Base-by-base conservation (phyloP, 2,113 vertebrate species). In the Chaetorhynchus papuensis region DNA sequence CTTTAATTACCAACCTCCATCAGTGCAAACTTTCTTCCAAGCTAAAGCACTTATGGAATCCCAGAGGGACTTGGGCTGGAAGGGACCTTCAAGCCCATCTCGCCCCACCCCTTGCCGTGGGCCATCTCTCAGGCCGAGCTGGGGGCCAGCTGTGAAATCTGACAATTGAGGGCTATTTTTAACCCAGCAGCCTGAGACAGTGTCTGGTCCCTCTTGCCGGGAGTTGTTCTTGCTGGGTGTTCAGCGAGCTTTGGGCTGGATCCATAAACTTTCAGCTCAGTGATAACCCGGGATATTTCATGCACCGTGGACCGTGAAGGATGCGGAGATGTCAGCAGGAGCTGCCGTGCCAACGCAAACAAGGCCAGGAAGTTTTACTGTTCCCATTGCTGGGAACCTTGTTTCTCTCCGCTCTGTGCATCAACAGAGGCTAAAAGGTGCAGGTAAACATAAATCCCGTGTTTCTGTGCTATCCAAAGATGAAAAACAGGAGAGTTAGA, bases 251-350 rank as follows among this genome's bases (percentile, higher is more conserved):
- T 93, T 93, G 85, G 87, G 49, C 84, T 50, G 83, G 41, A 69
- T 91, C 89, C 77, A 64, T 86, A 7, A 90, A 28, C 54, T 65
- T 87, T 79, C 2, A 10, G 42, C 80, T 91, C 78, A 74, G 52
- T 45, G 94, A 95, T 95, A 95, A 94, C 90, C 90, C 52, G 5
- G 37, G 52, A 93, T 93, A 77, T 81, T 94, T 94, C 44, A 54
- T 20, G 88, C 90, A 5, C 49, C 6, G 1, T 41, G 71, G 92
- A 19, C 54, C 13, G 1, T 37, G 92, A 86, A 33, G n/a, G 79
- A 86, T 56, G 44, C 85, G 30, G 53, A 52, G 39, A 95, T 77
- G 63, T 87, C 82, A 91, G 84, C 26, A 14, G 44, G 66, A 42
- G 37, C 30, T 6, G 0, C 39, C 44, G 85, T 81, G 92, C 90